Evolutionary conservation across 2,113 vertebrate genomes (phyloP), one percentile per base, ranked within the genome.

Genomic region (Oncorhynchus mykiss): DNA sequence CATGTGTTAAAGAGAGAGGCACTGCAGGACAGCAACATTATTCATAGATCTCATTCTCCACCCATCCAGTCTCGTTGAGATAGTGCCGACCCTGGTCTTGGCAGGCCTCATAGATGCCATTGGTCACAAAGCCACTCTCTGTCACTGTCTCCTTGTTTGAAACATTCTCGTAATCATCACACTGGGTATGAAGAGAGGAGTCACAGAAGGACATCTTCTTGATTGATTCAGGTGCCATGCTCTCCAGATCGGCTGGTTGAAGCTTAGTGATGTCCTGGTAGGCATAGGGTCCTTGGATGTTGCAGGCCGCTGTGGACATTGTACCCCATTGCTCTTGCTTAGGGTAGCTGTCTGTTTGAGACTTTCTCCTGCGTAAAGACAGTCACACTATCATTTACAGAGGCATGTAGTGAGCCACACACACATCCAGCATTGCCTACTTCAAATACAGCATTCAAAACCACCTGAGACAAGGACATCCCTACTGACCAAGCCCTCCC

Each of bases 11-110:
- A 67, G 27, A 31, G 11, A 27, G 34, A 11, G 39, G 39, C 68
- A 11, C 39, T 24, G 27, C 34, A 45, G 18, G 31, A 57, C 48
- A 9, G 27, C 6, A 18, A 57, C 70, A 95, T 71, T 92, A 99
- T 70, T 95, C 95, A 65, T 99, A 99, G 80, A 99, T 99, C 87
- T 98, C 97, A 64, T 99, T 99, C 79, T 99, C 97, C 67, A 97
- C 97, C 97, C 97, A 99, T 31, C 93, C 91, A 0, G 94, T 91
- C 69, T 95, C 94, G 70, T 78, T 45, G 86, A 73, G 90, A 88
- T 89, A 76, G 78, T 88, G 39, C 2, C 39, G 39, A 45, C 39
- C 9, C 39, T 45, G 70, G 74, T 91, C 84, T 14, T 84, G 91
- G 54, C 93, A 95, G 68, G 93, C 92, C 85, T 97, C 96, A 20